Evolutionary conservation across 1,140 invertebrate species (phyloP), one percentile per base, ranked within the genome.

Genomic region (Drosophila yakuba): DNA sequence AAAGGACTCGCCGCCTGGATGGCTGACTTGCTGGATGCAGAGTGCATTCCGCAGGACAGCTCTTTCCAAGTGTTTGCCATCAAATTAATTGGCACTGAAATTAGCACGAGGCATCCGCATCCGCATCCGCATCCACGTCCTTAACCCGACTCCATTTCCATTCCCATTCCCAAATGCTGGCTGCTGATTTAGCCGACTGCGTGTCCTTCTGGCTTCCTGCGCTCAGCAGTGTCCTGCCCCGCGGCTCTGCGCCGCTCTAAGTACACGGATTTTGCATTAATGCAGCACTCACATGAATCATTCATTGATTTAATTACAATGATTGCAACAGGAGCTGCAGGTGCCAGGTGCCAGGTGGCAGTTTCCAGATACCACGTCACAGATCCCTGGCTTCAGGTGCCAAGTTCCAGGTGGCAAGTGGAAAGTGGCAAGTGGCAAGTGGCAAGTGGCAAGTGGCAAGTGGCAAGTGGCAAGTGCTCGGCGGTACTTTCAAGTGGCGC

Each of bases 261-360:
- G 83, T 89, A 88, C 83, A 88, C 71, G 84, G 83, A 89, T 89
- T 89, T 88, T 83, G 82, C 82, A 86, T 86, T 86, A 86, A 86
- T 89, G 84, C 84, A 68, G 74, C 83, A 88, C 83, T 88, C 83
- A 83, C 83, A 88, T 88, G 83, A 88, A 88, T 89, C 84, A 88
- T 88, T 88, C 83, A 88, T 88, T 88, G 83, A 88, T 88, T 88
- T 88, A 86, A 89, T 88, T 89, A 88, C 83, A 88, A 88, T 88
- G 83, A 88, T 89, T 88, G 83, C 84, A 35, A 41, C 64, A 50
- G 39, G 36, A 44, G 43, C 59, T 45, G 60, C 56, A 50, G 66
- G 52, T 62, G 51, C 55, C 10, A 4, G 60, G 25, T 50, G 28
- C 10, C 17, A 38, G 36, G 11, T 38, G 12, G 8, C 36, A 2